Evolutionary conservation across 2,888 invertebrate genomes (phyloP).

Genomic region (Xestia ashworthii): DNA sequence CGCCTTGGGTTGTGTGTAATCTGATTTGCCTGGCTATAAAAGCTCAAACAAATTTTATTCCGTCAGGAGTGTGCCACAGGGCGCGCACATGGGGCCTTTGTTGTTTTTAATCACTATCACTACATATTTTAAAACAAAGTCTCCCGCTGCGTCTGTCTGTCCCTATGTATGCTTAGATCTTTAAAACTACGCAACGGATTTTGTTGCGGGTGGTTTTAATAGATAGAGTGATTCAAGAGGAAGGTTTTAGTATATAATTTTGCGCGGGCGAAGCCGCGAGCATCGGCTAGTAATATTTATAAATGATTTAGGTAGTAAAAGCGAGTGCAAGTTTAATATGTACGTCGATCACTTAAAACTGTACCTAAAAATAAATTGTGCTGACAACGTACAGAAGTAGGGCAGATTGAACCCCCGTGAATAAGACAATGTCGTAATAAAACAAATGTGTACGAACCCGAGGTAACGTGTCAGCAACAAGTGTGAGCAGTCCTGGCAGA

Average conservation of each 20-base stretch:
- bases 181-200: no score
- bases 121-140: no score
- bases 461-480: slow-evolving; percentile 87
- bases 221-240: no score
- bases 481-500: slow-evolving; percentile 78
- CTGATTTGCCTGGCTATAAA: no score
- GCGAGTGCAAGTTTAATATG: not conserved
- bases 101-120: not conserved
- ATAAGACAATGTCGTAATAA: not conserved
- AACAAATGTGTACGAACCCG: slow-evolving; percentile 72
- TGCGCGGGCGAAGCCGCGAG: no score
- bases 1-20: no score
- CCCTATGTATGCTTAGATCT: no score
- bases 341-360: not conserved
- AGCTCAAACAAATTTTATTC: not conserved
- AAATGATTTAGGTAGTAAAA: not conserved
- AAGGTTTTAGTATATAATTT: no score
- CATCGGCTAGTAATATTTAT: no score
- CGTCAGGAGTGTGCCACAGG: not conserved
- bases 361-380: not conserved
- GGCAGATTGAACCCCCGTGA: not conserved
- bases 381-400: not conserved
- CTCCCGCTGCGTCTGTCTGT: no score
- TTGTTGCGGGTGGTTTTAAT: no score
- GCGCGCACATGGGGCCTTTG: not conserved